Base-by-base conservation (phyloP, 2,888 invertebrate genomes). In the Sisyra nigra region DNA sequence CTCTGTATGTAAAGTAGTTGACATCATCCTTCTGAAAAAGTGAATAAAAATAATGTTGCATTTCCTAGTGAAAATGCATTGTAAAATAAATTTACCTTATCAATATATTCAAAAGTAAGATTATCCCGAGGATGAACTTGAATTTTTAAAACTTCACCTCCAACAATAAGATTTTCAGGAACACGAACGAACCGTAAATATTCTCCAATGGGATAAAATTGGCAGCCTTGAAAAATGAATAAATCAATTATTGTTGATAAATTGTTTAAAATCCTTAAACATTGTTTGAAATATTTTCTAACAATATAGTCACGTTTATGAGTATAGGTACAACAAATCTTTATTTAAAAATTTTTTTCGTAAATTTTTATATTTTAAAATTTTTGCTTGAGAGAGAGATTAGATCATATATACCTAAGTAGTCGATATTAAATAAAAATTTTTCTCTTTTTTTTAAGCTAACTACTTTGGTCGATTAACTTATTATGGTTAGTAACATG, bases 81-180 rank as follows among this genome's bases (percentile, higher is more conserved):
- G 9, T 15, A 3, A 17, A 17, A 17, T 3, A 8, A 9, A 44
- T 52, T 54, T 56, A 71, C 71, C 52, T 71, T 70, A 55, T 82
- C 82, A 13, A 82, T 74, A 1, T 83, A 73, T 56, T 80, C 78
- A 30, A 84, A 66, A 47, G 71, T 72, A 40, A 84, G 66, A 57
- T 79, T 80, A 49, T 74, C 73, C 59, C 85, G 74, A 5, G 88
- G 87, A 66, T 83, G 80, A n/a, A 87, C 87, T 63, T 86, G 81
- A 5, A 88, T 69, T 48, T 71, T 69, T 18, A 88, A 66, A 9
- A 88, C 79, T 59, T 86, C 84, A 42, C 79, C 77, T 9, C 86
- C 87, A 2, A 84, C 74, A 45, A 68, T 67, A 5, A 85, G 65
- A 59, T 85, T 83, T 60, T 88, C 88, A 5, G 86, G 84, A 49